Evolutionary conservation across 2,113 vertebrate genomes (phyloP), one percentile per base, ranked within the genome.

Genomic region (Zootoca vivipara): DNA sequence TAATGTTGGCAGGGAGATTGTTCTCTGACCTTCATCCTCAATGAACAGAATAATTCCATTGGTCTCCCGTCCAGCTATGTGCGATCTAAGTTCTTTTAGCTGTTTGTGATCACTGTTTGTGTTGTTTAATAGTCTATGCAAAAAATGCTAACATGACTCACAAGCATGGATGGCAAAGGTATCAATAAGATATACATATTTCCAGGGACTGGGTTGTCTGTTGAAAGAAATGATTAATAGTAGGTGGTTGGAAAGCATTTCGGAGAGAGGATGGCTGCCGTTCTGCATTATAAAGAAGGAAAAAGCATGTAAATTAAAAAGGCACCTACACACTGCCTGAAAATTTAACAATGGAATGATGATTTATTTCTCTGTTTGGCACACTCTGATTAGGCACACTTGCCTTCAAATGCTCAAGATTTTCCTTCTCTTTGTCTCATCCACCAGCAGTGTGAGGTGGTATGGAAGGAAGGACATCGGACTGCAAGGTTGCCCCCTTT

Each of bases 131-230:
- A 92, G 83, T 38, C 74, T 83, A 2, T 22, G 20, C 4, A 35
- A 38, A 52, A 33, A 74, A 85, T 38, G 81, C 0, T 0, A 75
- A 89, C 81, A 89, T 92, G 93, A 93, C 85, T 94, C 91, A 67
- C 87, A 81, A 62, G 85, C 78, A 79, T 81, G 86, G 86, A 52
- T 78, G 69, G 69, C 89, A 92, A 94, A 92, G 42, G 77, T 22
- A 93, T 94, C 46, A 90, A 89, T 95, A 91, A 93, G 46, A 52
- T 93, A 93, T 88, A 95, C 58, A 18, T 89, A 91, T 89, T 92
- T 86, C 65, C 2, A 33, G 79, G 77, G 65, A 2, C 77, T 90
- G 83, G 73, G 90, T 82, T 91, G 78, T 83, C 91, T 82, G 4
- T 89, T 86, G 64, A 42, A 86, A 79, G 62, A 90, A 65, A 92